phyloP scores from a whole-genome alignment of 1,140 invertebrate genomes.

The Mylabris phalerata region DNA sequence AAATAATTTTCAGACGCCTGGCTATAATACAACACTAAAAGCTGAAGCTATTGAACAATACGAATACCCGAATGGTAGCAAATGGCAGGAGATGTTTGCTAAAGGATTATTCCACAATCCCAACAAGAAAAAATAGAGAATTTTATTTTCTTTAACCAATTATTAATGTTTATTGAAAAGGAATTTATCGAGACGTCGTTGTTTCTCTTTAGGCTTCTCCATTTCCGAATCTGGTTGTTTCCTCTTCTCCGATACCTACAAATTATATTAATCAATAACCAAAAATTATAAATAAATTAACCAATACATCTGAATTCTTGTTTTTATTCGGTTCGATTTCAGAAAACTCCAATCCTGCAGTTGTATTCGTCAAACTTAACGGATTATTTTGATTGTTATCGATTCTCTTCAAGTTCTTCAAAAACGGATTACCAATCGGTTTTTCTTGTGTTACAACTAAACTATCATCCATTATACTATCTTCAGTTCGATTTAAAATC shows the following conservation, averaged over 20 bases:
- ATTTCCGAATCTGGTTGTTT: slow-evolving; percentile 32
- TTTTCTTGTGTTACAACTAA: not conserved
- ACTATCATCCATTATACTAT: not conserved
- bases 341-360: slow-evolving; percentile 24
- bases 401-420: slow-evolving; percentile 20
- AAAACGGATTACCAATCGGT: slow-evolving; percentile 22
- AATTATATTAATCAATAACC: slow-evolving; percentile 9
- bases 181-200: slow-evolving; percentile 35
- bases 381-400: slow-evolving; percentile 16
- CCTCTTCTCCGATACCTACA: slow-evolving; percentile 29
- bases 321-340: slow-evolving; percentile 17
- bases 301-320: not conserved
- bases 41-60: slow-evolving; percentile 57
- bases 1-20: slow-evolving; percentile 50
- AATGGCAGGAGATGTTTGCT: slow-evolving; percentile 62
- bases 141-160: slow-evolving; percentile 6
- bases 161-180: slow-evolving; percentile 22
- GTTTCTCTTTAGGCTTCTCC: slow-evolving; percentile 34
- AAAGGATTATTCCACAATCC: slow-evolving; percentile 40
- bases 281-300: too few relatives aligned
- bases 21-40: slow-evolving; percentile 75
- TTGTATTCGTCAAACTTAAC: slow-evolving; percentile 29
- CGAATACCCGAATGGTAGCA: slow-evolving; percentile 65
- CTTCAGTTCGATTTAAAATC: not conserved
- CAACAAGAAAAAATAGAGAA: slow-evolving; percentile 21